Evolutionary conservation across 2,888 invertebrate species (phyloP).

Genomic region (Epinotia brunnichana): DNA sequence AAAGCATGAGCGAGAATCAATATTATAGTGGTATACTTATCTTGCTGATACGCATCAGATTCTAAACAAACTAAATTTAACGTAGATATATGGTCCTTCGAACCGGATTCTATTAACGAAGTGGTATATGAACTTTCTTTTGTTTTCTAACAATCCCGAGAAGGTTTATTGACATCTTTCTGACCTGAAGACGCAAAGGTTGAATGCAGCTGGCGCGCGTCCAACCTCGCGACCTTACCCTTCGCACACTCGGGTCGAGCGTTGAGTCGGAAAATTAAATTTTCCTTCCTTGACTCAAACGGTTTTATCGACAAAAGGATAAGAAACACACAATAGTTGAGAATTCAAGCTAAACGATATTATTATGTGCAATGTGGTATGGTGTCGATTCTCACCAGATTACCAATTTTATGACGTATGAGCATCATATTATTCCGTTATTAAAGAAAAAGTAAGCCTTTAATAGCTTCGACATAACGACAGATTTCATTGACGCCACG

Average conservation of each 20-base stretch:
- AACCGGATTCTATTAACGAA: neutral
- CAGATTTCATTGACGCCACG: too few relatives aligned
- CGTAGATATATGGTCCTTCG: neutral
- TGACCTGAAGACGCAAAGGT: conserved; percentile 26
- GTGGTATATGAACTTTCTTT: neutral
- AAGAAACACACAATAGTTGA: neutral
- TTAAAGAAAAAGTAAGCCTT: too few relatives aligned
- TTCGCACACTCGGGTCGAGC: conserved; percentile 6
- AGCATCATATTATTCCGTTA: too few relatives aligned
- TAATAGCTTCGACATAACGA: too few relatives aligned
- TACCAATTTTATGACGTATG: too few relatives aligned
- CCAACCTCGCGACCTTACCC: conserved; percentile 39
- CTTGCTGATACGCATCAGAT: neutral
- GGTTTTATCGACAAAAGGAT: neutral
- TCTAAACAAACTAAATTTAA: neutral
- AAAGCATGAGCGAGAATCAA: neutral
- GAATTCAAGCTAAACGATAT: too few relatives aligned
- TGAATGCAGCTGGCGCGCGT: conserved; percentile 19
- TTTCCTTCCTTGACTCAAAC: conserved; percentile 14
- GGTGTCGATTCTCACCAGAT: too few relatives aligned
- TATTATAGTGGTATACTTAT: neutral
- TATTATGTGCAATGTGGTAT: too few relatives aligned
- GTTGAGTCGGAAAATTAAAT: conserved; percentile 11
- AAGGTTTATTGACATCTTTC: conserved; percentile 33
- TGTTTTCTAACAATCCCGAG: conserved; percentile 28